A percentile compares a stretch with the other conserved stretches of the same genome.
Evolutionary conservation across 2,113 vertebrate species (phyloP).

Genomic region (Emberiza fucata): DNA sequence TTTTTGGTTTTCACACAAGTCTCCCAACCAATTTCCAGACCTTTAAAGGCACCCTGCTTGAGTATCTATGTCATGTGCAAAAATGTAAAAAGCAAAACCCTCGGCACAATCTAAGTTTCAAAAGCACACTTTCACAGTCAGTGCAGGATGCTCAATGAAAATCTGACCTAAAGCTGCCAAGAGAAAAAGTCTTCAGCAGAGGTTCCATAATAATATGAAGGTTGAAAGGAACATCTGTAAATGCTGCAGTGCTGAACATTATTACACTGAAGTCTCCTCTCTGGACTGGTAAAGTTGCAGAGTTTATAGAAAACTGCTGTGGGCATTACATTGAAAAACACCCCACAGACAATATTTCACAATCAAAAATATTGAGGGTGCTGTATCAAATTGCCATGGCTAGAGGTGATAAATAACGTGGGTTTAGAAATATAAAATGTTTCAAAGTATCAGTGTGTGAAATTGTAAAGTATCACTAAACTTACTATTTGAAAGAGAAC

Average conservation of each 20-base stretch:
- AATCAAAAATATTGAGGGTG: neutral
- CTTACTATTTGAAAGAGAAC: neutral
- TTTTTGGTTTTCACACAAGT: neutral
- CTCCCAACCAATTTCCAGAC: neutral
- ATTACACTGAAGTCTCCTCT: neutral
- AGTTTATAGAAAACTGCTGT: neutral
- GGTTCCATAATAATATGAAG: rapidly evolving
- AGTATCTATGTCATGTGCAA: neutral
- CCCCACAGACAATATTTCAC: neutral
- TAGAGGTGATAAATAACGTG: neutral
- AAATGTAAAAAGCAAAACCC: neutral
- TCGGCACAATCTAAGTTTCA: neutral
- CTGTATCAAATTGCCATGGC: neutral
- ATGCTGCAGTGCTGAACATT: neutral
- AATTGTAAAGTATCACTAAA: neutral
- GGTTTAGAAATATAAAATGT: neutral
- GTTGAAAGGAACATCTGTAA: neutral
- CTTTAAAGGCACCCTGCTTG: neutral
- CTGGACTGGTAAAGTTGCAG: neutral
- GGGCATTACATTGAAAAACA: neutral
- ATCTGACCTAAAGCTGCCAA: neutral
- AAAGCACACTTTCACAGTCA: neutral
- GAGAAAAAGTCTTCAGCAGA: neutral
- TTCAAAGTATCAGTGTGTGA: slow-evolving; percentile 9
- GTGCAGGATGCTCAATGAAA: neutral